Evolutionary conservation across 2,113 vertebrate genomes (phyloP).

Genomic region (Arizona elegans): DNA sequence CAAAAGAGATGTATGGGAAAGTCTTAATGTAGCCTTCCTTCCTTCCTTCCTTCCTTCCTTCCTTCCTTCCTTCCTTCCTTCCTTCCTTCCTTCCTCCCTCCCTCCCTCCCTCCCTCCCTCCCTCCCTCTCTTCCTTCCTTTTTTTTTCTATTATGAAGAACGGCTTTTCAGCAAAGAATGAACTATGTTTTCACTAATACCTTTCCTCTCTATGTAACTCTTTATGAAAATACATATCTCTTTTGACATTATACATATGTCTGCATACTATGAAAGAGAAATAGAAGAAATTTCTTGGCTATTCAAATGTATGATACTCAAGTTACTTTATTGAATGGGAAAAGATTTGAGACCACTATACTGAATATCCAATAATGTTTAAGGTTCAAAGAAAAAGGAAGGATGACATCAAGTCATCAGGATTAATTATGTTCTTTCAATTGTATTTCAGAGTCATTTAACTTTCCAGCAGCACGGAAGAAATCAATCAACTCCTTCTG

Average conservation of each 20-base stretch:
- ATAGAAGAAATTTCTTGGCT: not conserved
- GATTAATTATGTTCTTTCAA: not conserved
- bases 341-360: too few species aligned
- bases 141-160: not conserved
- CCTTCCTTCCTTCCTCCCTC: too few species aligned
- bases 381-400: not conserved
- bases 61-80: too few species aligned
- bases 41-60: too few species aligned
- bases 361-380: not conserved
- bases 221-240: not conserved
- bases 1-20: not conserved
- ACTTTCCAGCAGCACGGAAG: not conserved
- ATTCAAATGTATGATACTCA: not conserved
- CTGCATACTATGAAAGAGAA: not conserved
- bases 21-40: not conserved
- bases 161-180: not conserved
- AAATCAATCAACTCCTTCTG: not conserved
- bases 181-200: not conserved
- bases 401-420: too few species aligned
- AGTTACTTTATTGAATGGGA: not conserved
- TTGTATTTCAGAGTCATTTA: slow-evolving; percentile 2
- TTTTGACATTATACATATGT: not conserved
- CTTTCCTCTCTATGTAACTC: not conserved
- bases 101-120: too few species aligned
- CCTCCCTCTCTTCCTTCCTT: too few species aligned